Percentiles rank a stretch among this genome's conserved stretches.
Evolutionary conservation across 35 echinoderm and acorn worm genomes (phyloP).

Genomic region (Stichopus chloronotus): DNA sequence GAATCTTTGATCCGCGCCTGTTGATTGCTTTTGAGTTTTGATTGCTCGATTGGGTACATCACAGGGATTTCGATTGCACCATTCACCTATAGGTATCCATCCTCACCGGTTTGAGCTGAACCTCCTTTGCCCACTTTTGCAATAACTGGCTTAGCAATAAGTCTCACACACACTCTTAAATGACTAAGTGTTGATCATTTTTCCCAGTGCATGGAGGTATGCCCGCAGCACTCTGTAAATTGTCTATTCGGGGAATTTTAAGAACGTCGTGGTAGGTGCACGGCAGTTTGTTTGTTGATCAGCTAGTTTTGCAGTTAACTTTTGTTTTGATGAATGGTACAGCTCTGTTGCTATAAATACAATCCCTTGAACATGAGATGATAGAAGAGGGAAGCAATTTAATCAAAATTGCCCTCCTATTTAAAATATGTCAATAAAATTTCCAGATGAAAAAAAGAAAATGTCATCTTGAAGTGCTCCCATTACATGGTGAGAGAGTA

Average conservation of each 20-base stretch:
- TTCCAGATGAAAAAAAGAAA: neutral
- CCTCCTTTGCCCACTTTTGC: too few species aligned
- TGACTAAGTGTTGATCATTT: too few species aligned
- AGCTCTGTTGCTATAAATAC: neutral
- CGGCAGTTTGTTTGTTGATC: neutral
- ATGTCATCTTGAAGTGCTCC: neutral
- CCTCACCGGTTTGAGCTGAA: too few species aligned
- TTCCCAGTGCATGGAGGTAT: conserved; percentile 4
- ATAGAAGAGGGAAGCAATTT: neutral
- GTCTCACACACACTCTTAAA: too few species aligned
- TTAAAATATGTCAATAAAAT: neutral
- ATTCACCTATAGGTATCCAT: too few species aligned
- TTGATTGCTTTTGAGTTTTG: too few species aligned
- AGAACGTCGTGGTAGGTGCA: conserved; percentile 4
- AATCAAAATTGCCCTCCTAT: neutral
- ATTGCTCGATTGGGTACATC: too few species aligned
- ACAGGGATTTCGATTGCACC: too few species aligned
- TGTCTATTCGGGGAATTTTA: conserved; percentile 52
- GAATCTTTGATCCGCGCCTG: too few species aligned
- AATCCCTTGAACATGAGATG: neutral
- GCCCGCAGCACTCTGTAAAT: conserved; percentile 12
- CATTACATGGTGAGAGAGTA: neutral
- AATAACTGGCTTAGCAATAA: too few species aligned
- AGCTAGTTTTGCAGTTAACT: neutral
- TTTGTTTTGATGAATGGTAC: conserved; percentile 11